Conservation (phyloP, 2,113 vertebrate genomes). For the Macroglossus sobrinus region DNA sequence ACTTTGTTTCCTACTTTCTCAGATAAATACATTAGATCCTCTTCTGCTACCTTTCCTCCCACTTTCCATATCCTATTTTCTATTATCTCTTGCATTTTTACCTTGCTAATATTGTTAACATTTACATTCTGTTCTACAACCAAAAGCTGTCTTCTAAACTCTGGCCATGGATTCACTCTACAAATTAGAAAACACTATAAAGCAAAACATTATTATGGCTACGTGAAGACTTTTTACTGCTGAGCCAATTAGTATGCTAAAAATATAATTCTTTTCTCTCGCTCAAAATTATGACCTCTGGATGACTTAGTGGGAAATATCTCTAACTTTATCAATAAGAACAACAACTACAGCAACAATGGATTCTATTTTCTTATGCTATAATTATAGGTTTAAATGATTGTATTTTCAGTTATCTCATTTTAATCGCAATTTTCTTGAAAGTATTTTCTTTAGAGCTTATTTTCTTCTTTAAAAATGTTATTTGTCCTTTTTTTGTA, state of each 20-base stretch:
- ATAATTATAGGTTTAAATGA: background rate
- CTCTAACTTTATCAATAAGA: background rate
- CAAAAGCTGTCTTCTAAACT: background rate
- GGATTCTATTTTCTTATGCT: background rate
- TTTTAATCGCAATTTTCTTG: background rate
- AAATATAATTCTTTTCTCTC: background rate
- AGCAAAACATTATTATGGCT: background rate
- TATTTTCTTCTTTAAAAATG: background rate
- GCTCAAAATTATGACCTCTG: background rate
- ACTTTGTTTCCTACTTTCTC: background rate
- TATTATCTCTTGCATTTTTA: background rate
- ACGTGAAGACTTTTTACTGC: background rate
- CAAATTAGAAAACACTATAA: background rate
- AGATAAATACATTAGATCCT: background rate
- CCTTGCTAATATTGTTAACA: background rate
- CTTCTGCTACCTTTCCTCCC: background rate
- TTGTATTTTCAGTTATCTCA: background rate
- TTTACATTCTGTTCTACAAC: background rate
- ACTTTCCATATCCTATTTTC: background rate
- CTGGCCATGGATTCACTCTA: background rate
- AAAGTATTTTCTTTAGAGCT: constrained; percentile 2
- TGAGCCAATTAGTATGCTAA: background rate
- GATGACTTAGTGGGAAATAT: background rate
- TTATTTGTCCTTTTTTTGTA: background rate
- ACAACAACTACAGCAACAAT: background rate